A percentile compares a stretch with the other conserved stretches of the same genome.
Conservation (phyloP, 2,113 vertebrate genomes). For the Boulengeromyrus knoepffleri region DNA sequence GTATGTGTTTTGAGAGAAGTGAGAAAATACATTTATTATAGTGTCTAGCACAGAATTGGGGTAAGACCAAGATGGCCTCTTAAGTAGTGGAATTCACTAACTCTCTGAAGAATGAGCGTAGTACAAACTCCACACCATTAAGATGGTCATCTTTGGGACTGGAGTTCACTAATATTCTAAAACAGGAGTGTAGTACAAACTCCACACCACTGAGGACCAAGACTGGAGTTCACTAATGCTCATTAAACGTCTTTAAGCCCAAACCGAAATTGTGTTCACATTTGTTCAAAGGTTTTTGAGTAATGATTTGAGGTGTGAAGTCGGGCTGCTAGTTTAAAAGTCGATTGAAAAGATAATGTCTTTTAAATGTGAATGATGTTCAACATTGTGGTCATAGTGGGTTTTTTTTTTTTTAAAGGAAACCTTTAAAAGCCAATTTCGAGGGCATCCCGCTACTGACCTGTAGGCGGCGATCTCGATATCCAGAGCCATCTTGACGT, state of each 20-base stretch:
- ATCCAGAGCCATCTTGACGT: constrained; percentile 93
- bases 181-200: not conserved
- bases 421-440: not conserved
- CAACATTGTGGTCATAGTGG: not conserved
- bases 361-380: not conserved
- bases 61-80: not conserved
- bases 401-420: not conserved
- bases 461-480: constrained; percentile 95
- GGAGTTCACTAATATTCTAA: not conserved
- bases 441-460: constrained; percentile 41
- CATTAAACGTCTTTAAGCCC: not conserved
- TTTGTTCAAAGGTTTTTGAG: not conserved
- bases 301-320: not conserved
- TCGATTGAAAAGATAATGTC: too few species aligned
- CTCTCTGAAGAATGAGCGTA: not conserved
- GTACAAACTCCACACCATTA: not conserved
- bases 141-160: not conserved
- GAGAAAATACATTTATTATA: not conserved
- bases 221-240: not conserved
- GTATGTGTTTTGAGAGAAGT: not conserved
- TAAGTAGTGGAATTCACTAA: not conserved
- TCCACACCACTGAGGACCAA: not conserved
- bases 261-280: not conserved
- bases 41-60: not conserved
- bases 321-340: not conserved